Conservation (phyloP, 2,113 vertebrate genomes). For the Cisticola juncidis region DNA sequence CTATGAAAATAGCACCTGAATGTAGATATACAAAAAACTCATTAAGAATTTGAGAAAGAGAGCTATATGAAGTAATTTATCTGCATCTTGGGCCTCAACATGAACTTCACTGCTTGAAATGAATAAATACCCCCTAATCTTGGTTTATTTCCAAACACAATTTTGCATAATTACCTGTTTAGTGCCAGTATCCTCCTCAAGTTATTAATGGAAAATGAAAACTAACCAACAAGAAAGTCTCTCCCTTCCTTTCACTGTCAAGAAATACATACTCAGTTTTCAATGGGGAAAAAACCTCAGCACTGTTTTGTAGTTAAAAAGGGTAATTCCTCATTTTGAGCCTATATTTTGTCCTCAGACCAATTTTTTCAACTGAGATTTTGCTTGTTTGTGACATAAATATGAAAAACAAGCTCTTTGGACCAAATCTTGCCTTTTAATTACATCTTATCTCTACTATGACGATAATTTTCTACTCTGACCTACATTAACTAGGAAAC, state of each 20-base stretch:
- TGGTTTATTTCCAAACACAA: background rate
- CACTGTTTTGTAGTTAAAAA: background rate
- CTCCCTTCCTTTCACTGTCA: background rate
- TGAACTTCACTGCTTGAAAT: background rate
- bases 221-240: background rate
- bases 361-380: background rate
- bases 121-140: background rate
- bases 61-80: background rate
- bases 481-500: background rate
- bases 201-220: background rate
- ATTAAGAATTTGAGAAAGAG: background rate
- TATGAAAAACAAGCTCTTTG: background rate
- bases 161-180: background rate
- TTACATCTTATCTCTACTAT: background rate
- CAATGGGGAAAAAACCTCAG: rapidly evolving
- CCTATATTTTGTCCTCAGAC: background rate
- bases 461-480: background rate
- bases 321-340: background rate
- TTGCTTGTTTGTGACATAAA: background rate
- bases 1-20: background rate
- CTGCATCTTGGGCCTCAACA: background rate
- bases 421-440: background rate
- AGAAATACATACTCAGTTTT: background rate
- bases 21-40: background rate
- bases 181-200: background rate